phyloP scores from a whole-genome alignment of 1,140 invertebrate species.

The Lordiphosa stackelbergi region DNA sequence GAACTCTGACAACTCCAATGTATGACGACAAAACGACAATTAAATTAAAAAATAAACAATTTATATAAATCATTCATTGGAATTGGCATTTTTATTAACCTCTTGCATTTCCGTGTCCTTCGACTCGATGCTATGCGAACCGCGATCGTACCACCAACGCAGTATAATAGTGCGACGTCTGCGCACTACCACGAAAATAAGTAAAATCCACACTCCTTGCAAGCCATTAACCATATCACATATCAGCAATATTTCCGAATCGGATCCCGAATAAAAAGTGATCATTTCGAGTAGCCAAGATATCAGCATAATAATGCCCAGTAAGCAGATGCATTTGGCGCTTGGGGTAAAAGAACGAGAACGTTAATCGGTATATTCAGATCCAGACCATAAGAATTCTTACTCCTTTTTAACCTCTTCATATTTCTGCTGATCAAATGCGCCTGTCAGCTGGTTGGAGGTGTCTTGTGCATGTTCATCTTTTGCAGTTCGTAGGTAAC shows the following conservation, averaged over 20 bases:
- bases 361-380: background rate
- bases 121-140: constrained; percentile 57
- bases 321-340: constrained; percentile 68
- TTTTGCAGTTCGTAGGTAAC: constrained; percentile 29
- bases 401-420: constrained; percentile 75
- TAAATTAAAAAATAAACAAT: constrained; percentile 41
- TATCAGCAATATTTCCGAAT: constrained; percentile 49
- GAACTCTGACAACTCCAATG: constrained; percentile 40
- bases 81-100: constrained; percentile 44
- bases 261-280: constrained; percentile 63
- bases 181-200: constrained; percentile 71
- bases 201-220: constrained; percentile 68
- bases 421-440: constrained; percentile 61
- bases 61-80: constrained; percentile 52
- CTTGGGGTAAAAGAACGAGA: constrained; percentile 16
- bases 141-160: constrained; percentile 73
- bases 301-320: constrained; percentile 62
- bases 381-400: constrained; percentile 5
- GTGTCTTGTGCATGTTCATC: background rate
- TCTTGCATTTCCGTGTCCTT: constrained; percentile 53
- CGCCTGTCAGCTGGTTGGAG: constrained; percentile 1
- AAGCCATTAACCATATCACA: constrained; percentile 74
- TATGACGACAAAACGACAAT: constrained; percentile 37
- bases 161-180: constrained; percentile 69
- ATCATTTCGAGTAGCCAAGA: constrained; percentile 75